Base-by-base conservation (phyloP, 1,140 invertebrate genomes). In the Drosophila rufa region DNA sequence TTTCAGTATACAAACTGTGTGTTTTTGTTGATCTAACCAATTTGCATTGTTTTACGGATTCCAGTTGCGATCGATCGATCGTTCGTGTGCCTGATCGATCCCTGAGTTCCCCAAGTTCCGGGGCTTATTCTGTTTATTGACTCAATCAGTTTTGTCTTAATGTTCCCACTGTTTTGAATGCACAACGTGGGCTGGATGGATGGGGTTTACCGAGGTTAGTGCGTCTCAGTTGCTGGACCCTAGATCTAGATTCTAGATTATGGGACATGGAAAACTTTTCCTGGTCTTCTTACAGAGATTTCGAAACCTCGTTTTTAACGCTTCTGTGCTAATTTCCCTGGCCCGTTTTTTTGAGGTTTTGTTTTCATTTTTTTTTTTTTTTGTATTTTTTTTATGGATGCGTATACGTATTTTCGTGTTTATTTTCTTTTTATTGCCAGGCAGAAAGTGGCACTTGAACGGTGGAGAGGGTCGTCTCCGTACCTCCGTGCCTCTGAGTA, bases 201-300 rank as follows among this genome's bases (percentile, higher is more conserved):
- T 50, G 45, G 66, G n/a, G 4, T 38, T 45, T 36, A n/a, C 25
- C 17, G 12, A 27, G 14, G 9, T 9, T 27, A 25, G 30, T 65
- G 33, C 38, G 66, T 66, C 66, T 68, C 33, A 19, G 46, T 25
- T 8, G 19, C 19, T 42, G 36, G 69, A 51, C 69, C 71, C 48
- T 75, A 68, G 38, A 43, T 65, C 66, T 48, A 74, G 38, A 64
- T 58, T 55, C 69, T 50, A 47, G 30, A 19, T 73, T 73, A 30
- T 77, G 73, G 73, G 60, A 48, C 66, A 62, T 66, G 65, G 74
- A 86, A 82, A 86, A 51, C 75, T 55, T 50, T 69, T 53, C 64
- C 62, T 38, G 33, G 4, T 43, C 62, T 40, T 30, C 30, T 30
- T 45, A 33, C 38, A 3, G n/a, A 40, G 56, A 68, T 77, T 68